Base-by-base conservation (phyloP, 2,888 invertebrate species). In the Andrena dorsata region DNA sequence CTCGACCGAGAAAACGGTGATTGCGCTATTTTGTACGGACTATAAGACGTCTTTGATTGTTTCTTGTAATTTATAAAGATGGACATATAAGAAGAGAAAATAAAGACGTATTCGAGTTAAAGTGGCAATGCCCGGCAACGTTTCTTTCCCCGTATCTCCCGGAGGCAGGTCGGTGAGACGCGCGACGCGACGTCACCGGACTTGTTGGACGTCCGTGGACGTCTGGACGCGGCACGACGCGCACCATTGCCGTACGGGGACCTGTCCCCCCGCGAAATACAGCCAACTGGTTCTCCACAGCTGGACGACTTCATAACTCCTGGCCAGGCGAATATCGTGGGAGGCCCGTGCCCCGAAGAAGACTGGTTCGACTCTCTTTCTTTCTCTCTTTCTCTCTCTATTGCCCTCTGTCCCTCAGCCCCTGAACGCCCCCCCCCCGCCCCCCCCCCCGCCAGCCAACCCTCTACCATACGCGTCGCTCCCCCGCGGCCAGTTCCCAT, bases 271-370 rank as follows among this genome's bases (percentile, higher is more conserved):
- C 86, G 87, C 90, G 89, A 91, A 91, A 90, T 90, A 89, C 87
- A 86, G 85, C 86, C 91, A 86, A 91, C 90, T 89, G 89, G 90
- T 90, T 90, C 86, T 79, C 88, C 88, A 20, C 58, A 89, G 86
- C 88, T 90, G 88, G 89, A 91, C 92, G 90, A 91, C 92, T 92
- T 92, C 92, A 92, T 92, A 92, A 92, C 90, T 92, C 89, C 86
- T 87, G 71, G 58, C 83, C 83, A 79, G 76, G 83, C 68, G 85
- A 87, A 90, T 91, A 90, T 90, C 91, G 92, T 90, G 90, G 91
- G 92, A 92, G 91, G 91, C 88, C 90, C 86, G 76, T 85, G 83
- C 82, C 78, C 85, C 84, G 80, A 76, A 80, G 82, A 78, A 73
- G 83, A 85, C 85, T 86, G 82, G 85, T 90, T 84, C 86, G 78